Evolutionary conservation across 2,888 invertebrate genomes (phyloP), one percentile per base, ranked within the genome.

Genomic region (Harpagoxenus sublaevis): DNA sequence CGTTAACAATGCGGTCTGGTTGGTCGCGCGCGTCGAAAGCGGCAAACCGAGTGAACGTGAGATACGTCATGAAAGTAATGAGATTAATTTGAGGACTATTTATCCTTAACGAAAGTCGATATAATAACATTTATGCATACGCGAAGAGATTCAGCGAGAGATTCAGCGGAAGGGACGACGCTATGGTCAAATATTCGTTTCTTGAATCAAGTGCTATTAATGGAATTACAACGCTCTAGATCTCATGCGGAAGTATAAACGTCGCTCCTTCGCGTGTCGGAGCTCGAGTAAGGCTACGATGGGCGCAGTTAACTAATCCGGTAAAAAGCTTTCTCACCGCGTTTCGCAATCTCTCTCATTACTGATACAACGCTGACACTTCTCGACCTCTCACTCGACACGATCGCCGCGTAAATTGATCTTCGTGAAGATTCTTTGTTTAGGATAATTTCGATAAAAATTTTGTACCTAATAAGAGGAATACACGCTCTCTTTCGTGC

Each of bases 251-350:
- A 68, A 53, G n/a, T 71, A 55, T 55, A 70, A 81, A 81, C 35
- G 57, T 60, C 48, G 63, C 48, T 62, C 48, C 60, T 81, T 73
- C 60, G 71, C 48, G 79, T 79, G 71, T 35, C 45, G 48, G 48
- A 81, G 28, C 45, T 57, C 31, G 70, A 60, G 60, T 73, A 73
- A 81, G 73, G 48, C 73, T 60, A 79, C 57, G 66, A 65, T 53
- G 68, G 68, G 53, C 78, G 70, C 73, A 73, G 79, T 81, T 81
- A 81, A 60, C 73, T 73, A 73, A 81, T 81, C 60, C 48, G 35
- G 60, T 71, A 60, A 28, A 73, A 81, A 81, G 48, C 73, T 73
- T 60, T 73, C 35, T 60, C 60, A 35, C 45, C 35, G 23, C 57
- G 45, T 51, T 28, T 42, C 42, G 53, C 78, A 55, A 78, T 60